Base-by-base conservation (phyloP, 1,140 invertebrate species). In the Brachionus manjavacas region DNA sequence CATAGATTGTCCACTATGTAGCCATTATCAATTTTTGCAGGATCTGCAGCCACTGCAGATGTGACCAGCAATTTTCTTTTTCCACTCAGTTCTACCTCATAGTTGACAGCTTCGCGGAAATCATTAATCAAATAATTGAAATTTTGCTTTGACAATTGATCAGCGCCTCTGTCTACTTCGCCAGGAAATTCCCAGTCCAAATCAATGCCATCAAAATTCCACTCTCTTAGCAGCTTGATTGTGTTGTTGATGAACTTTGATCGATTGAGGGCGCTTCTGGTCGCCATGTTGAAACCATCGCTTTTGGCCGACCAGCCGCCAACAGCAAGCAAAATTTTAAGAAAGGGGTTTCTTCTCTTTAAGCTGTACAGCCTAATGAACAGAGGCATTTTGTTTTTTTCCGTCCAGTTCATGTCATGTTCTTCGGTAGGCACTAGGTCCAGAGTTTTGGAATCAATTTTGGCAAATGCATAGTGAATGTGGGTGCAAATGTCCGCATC, bases 161-260 rank as follows among this genome's bases (percentile, higher is more conserved):
- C 66, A 55, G 83, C 83, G 2, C 68, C 95, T 84, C 96, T 96
- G 87, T 97, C 96, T 52, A 96, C 90, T 88, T 93, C 93, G 0
- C 94, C 94, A 0, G 96, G 96, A 90, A 98, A 98, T 88, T 98
- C 96, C 95, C 96, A 98, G 88, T 97, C 96, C 85, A 98, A 90
- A 90, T 98, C 96, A 28, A 98, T 91, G 9, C 96, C 96, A 90
- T 98, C 96, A 89, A 98, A 98, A 86, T 95, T 93, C 88, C 96
- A 95, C 87, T 95, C 93, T 85, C 96, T 91, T 64, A 97, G 90
- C 87, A 96, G 97, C 89, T 94, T 94, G 12, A 98, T 92, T 43
- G 93, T 92, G 14, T 86, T 81, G 14, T 49, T 68, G 14, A 86
- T 85, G 84, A 89, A 89, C 11, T 85, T 84, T 12, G 25, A 84